Evolutionary conservation across 2,113 vertebrate species (phyloP), one percentile per base, ranked within the genome.

Genomic region (Ochotona princeps): DNA sequence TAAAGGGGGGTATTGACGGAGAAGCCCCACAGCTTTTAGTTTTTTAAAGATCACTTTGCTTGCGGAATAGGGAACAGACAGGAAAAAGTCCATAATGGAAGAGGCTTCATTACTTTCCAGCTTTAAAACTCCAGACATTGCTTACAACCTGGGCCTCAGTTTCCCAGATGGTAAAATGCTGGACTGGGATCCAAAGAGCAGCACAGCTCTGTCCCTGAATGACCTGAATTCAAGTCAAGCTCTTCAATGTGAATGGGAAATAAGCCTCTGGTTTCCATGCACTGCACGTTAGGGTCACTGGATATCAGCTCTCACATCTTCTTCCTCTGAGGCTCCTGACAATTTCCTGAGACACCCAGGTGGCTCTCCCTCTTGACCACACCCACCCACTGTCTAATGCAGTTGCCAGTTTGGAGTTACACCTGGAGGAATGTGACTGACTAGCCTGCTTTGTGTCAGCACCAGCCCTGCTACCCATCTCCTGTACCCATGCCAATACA

Each of bases 191-290:
- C 14, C n/a, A 49, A 92, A 83, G 20, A 67, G 57, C 51, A 44
- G 72, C 6, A 12, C 17, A 17, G 12, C 66, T 72, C 7, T 14
- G 72, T 80, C 51, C 60, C 18, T 73, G 32, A 81, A 87, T n/a
- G 57, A 47, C 67, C 79, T 89, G 76, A 81, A 90, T 75, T 60
- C 20, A 49, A 81, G 61, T 44, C 44, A 61, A 47, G 65, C 5
- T 70, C 57, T 81, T 82, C 51, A 1, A 44, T 3, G 20, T 83
- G 38, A 78, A 15, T 82, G 61, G 80, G 89, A 81, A 83, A 23
- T 23, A 87, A 87, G 66, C 87, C 60, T 95, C 91, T 70, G 57
- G n/a, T 83, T 94, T 94, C 91, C 23, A 26, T 61, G 79, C 23
- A 63, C 69, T 4, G 2, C 38, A 28, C 47, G n/a, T 30, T 38